phyloP scores from a whole-genome alignment of 2,888 invertebrate species.

The Apodemia mormo region DNA sequence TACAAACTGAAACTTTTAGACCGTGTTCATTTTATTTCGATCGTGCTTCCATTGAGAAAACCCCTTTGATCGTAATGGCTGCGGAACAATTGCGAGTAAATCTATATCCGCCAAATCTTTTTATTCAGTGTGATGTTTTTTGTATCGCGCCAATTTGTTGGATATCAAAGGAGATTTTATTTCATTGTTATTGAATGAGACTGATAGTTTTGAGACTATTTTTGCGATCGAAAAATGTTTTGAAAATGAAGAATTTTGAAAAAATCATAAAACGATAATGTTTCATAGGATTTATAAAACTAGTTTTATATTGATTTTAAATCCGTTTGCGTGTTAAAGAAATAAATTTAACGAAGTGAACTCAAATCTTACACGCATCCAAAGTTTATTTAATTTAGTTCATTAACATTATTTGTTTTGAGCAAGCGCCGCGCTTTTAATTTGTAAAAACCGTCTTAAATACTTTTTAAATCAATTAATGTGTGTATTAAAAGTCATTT shows the following conservation, averaged over 20 bases:
- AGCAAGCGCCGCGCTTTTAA: no score
- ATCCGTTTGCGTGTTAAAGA: no score
- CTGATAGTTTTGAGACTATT: neutral
- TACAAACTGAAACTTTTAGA: slow-evolving; percentile 38
- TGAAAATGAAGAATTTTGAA: neutral
- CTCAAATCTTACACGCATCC: no score
- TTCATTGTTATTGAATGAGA: neutral
- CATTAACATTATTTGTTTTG: no score
- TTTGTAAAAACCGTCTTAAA: no score
- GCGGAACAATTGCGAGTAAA: slow-evolving; percentile 5
- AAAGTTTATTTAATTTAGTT: no score
- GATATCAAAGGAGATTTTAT: slow-evolving; percentile 2
- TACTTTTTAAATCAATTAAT: no score
- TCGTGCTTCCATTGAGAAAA: neutral
- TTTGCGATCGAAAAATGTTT: neutral
- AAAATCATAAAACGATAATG: neutral
- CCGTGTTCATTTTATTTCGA: slow-evolving; percentile 21
- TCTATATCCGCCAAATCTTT: slow-evolving; percentile 4
- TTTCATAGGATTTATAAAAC: neutral
- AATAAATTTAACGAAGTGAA: no score
- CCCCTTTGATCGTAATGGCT: slow-evolving; percentile 13
- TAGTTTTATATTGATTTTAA: no score
- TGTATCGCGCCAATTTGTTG: neutral
- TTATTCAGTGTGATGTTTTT: slow-evolving; percentile 1
- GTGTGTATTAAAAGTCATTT: no score